Percentiles rank a stretch among this genome's conserved stretches.
phyloP scores from a whole-genome alignment of 2,888 invertebrate species.

The Malacosoma neustria region DNA sequence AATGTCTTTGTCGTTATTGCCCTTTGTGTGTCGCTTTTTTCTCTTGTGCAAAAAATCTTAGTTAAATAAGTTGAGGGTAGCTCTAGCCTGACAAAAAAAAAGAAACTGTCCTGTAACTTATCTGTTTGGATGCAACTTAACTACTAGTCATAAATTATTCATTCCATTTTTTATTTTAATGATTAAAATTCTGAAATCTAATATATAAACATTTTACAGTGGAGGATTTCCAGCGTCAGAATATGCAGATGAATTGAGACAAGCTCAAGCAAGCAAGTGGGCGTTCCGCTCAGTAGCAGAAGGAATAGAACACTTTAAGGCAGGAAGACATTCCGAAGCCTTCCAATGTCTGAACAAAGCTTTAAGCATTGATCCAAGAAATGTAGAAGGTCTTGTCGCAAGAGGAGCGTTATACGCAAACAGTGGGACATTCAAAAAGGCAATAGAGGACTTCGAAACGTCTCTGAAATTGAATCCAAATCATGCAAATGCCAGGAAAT shows the following conservation, averaged over 20 bases:
- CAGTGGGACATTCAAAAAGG: constrained; percentile 93
- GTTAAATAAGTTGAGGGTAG: too few species aligned
- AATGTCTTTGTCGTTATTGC: too few species aligned
- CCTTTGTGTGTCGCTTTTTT: too few species aligned
- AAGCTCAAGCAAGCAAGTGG: constrained; percentile 94
- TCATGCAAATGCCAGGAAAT: constrained; percentile 95
- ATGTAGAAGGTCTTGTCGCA: constrained; percentile 94
- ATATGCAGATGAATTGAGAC: constrained; percentile 88
- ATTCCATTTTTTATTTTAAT: neutral
- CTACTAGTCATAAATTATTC: too few species aligned
- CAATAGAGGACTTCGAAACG: constrained; percentile 95
- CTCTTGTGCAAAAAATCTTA: too few species aligned
- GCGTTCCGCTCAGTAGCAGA: constrained; percentile 95
- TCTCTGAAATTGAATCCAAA: constrained; percentile 91
- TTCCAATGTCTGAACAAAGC: constrained; percentile 96
- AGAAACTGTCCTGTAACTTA: too few species aligned
- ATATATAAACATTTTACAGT: too few species aligned
- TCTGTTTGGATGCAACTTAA: too few species aligned
- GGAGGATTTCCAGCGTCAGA: constrained; percentile 86
- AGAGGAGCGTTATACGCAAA: constrained; percentile 95
- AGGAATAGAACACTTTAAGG: constrained; percentile 95
- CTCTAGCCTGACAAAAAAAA: too few species aligned
- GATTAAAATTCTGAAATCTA: too few species aligned
- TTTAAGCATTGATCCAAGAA: constrained; percentile 91
- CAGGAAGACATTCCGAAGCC: constrained; percentile 93